Conservation (phyloP, 2,888 invertebrate genomes). For the Subacronicta megacephala region DNA sequence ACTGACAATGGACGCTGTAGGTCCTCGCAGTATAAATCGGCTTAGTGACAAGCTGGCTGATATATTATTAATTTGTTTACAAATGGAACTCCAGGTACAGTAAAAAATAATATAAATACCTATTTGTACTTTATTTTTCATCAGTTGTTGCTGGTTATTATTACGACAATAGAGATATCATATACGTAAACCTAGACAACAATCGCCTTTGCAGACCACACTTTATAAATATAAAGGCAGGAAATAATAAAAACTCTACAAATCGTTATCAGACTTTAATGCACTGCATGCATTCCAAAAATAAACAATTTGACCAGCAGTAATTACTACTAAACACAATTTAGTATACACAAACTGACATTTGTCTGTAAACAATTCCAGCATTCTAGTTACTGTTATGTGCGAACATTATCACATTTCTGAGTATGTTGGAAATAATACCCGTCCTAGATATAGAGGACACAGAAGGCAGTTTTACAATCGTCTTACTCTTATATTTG, state of each 20-base stretch:
- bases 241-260: not conserved
- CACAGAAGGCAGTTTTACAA: slow-evolving; percentile 45
- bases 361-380: slow-evolving; percentile 30
- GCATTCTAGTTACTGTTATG: slow-evolving; percentile 24
- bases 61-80: slow-evolving; percentile 37
- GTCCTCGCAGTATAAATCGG: slow-evolving; percentile 29
- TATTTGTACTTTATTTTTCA: not conserved
- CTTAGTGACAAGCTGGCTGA: slow-evolving; percentile 37
- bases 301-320: slow-evolving; percentile 21
- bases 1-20: slow-evolving; percentile 34
- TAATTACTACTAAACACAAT: slow-evolving; percentile 31
- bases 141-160: not conserved
- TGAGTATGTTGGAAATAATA: slow-evolving; percentile 39
- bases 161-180: too few relatives aligned
- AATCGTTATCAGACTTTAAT: not conserved
- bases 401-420: slow-evolving; percentile 44
- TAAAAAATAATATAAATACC: slow-evolving; percentile 14
- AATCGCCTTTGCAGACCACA: not conserved
- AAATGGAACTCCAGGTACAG: slow-evolving; percentile 14
- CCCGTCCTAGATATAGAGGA: slow-evolving; percentile 50
- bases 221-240: not conserved
- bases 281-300: slow-evolving; percentile 12
- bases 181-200: too few relatives aligned
- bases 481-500: slow-evolving; percentile 55
- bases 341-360: slow-evolving; percentile 28